Evolutionary conservation across 1,140 invertebrate genomes (phyloP), one percentile per base, ranked within the genome.

Genomic region (Drosophila lowei): DNA sequence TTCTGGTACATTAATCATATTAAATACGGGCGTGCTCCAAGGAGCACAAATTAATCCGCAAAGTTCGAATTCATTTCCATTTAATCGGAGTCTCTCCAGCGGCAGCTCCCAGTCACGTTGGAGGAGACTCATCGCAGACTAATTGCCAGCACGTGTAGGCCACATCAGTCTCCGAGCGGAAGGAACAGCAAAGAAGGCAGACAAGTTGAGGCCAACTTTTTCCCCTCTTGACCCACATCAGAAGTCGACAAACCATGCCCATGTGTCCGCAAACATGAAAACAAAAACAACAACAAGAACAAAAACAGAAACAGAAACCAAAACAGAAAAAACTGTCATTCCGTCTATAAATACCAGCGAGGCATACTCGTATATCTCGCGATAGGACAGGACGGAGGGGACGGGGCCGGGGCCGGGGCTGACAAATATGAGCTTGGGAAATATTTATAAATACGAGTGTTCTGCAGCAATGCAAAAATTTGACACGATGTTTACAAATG

Each of bases 401-500:
- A n/a, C 3, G 15, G 16, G 13, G 15, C 23, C 5, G 23, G 23
- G 18, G 15, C 38, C 18, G 18, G 28, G 13, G 2, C 15, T 1
- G 15, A 42, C 16, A 54, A 72, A 48, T 60, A 55, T 68, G 67
- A 72, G 49, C 61, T 44, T 49, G 16, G 60, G 38, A 55, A 65
- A 75, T 74, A 75, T 75, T 55, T 75, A 74, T 74, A 75, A 75
- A 75, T 59, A 67, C 34, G 34, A 38, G 34, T 13, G 11, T 75
- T 75, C 49, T 75, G 72, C 71, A 66, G 48, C 60, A 65, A 18
- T 74, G 72, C 71, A 60, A 73, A 74, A 75, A 59, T 75, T 75
- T 75, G 72, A 75, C 72, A 67, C 72, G 59, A 41, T 75, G 72
- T 75, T 75, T 75, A 75, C 72, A 66, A 55, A 75, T 75, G 70